These are phyloP conservation scores for Eubasilissa regina DNA, from an alignment of 1,140 invertebrate genomes.

Conservation along the genomic window DNA sequence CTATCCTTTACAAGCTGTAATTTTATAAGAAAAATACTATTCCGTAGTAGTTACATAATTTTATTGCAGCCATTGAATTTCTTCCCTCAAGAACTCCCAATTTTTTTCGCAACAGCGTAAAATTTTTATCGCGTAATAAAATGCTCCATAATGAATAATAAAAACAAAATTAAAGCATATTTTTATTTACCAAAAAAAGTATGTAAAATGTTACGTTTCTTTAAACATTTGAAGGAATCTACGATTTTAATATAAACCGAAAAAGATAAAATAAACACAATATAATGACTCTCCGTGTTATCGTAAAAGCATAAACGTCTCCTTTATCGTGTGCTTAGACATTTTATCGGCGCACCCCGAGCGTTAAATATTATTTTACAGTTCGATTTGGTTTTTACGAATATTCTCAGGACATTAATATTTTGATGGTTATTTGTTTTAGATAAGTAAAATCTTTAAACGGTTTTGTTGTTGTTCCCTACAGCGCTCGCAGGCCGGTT, in stretches of 20 bases:
- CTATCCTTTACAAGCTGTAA: too few species aligned
- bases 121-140: too few species aligned
- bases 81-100: too few species aligned
- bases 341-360: neutral
- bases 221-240: neutral
- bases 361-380: constrained; percentile 10
- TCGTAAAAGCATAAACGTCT: constrained; percentile 11
- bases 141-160: too few species aligned
- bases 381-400: neutral
- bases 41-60: too few species aligned
- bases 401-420: neutral
- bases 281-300: constrained; percentile 15
- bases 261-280: neutral
- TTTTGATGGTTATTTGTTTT: neutral
- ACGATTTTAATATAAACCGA: neutral
- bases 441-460: constrained; percentile 4
- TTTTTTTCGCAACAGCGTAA: too few species aligned
- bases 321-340: neutral
- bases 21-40: too few species aligned
- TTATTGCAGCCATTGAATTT: too few species aligned
- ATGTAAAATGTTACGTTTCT: too few species aligned
- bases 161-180: neutral
- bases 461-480: neutral
- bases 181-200: neutral
- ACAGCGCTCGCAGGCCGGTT: too few species aligned